These are phyloP conservation scores for Echinarachnius parma DNA, from an alignment of 53 echinoderm and acorn worm genomes.

Conservation along the genomic window DNA sequence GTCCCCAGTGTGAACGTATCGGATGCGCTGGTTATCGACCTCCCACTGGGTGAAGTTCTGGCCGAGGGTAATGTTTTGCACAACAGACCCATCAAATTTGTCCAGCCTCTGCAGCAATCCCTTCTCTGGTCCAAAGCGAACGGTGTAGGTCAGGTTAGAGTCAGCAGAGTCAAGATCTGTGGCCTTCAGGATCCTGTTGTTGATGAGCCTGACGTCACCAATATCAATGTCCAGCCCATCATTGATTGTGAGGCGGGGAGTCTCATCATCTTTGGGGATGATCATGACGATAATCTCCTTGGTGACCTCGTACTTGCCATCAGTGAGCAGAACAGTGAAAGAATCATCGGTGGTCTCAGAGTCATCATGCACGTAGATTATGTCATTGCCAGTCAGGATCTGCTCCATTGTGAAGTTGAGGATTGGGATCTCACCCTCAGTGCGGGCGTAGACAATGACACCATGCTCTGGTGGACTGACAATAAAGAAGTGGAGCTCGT, in stretches of 20 bases:
- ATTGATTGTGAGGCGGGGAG: conserved; percentile 87
- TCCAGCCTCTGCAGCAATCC: conserved; percentile 85
- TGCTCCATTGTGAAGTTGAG: conserved; percentile 91
- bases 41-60: conserved; percentile 97
- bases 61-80: conserved; percentile 87
- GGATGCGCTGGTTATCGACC: conserved; percentile 91
- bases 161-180: conserved; percentile 96
- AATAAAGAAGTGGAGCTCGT: conserved; percentile 88
- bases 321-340: conserved; percentile 84
- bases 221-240: conserved; percentile 95
- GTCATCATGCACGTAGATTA: conserved; percentile 87
- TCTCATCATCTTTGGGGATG: conserved; percentile 82
- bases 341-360: conserved; percentile 88
- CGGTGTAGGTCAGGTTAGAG: conserved; percentile 83
- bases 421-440: conserved; percentile 55
- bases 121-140: conserved; percentile 67
- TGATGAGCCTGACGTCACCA: conserved; percentile 68
- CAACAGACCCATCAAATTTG: conserved; percentile 59
- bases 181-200: conserved; percentile 82
- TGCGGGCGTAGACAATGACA: conserved; percentile 58
- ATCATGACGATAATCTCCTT: conserved; percentile 65
- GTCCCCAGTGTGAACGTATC: conserved; percentile 72
- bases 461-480: conserved; percentile 71
- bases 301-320: conserved; percentile 93
- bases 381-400: conserved; percentile 59